Evolutionary conservation across 2,113 vertebrate genomes (phyloP), one percentile per base, ranked within the genome.

Genomic region (Thymallus thymallus): DNA sequence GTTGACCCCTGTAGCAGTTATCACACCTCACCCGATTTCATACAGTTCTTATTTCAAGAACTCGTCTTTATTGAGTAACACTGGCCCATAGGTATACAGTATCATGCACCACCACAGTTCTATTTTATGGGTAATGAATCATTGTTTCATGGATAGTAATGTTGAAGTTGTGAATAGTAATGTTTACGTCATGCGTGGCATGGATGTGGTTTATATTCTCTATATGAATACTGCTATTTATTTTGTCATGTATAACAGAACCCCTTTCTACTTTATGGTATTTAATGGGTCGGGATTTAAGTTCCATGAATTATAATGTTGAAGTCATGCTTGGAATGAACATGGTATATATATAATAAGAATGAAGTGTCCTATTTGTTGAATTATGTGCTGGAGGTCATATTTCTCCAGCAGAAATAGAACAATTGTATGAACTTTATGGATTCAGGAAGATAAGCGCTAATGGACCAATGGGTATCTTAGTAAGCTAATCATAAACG

Each of bases 21-120:
- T 85, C 80, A 35, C 66, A 82, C 79, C 80, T 81, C 51, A 78
- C 85, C 74, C 69, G 78, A 71, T 84, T 85, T 83, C 62, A 76
- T 82, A 82, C 41, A 48, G 66, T 72, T 41, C 7, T 74, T 74
- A 51, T 63, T 84, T 72, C 72, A 24, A 18, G 18, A 67, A 74
- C 71, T 4, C 58, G 23, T 66, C 74, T 22, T 74, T 66, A 68
- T 67, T 75, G 79, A 84, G 74, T 76, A 24, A 20, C 3, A 22
- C 48, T 35, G 75, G 81, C 78, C 60, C 60, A 80, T 41, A 75
- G 72, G 78, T 79, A 67, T 45, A 65, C 78, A 55, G 79, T 9
- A 60, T n/a, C 6, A 22, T 23, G 48, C 48, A 51, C 48, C 48
- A 18, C 48, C 6, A 60, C 5, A 60, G n/a, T 78, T 78, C 76